Evolutionary conservation across 1,140 invertebrate genomes (phyloP), one percentile per base, ranked within the genome.

Genomic region (Diploscapter pachys): DNA sequence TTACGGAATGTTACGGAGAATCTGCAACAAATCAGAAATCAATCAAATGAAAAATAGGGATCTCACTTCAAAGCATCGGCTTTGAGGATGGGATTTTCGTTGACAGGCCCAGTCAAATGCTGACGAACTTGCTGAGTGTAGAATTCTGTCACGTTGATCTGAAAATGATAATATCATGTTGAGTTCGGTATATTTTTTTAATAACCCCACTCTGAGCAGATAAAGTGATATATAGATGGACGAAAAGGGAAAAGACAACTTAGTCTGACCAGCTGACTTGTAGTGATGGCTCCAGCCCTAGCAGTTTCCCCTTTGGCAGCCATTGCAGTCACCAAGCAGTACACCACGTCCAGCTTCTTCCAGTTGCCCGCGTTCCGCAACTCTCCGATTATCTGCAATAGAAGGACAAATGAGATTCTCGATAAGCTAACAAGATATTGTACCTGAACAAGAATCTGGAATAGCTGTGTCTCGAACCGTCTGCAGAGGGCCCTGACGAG

Each of bases 401-500:
- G 59, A 9, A 9, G 8, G 13, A 65, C n/a, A 5, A 50, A 6
- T 53, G 51, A 52, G 56, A 68, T 48, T 55, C 5, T 53, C 52
- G 66, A 0, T 31, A 31, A 68, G 2, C 48, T 68, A n/a, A 2
- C 48, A 52, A 6, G 2, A 59, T 11, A 31, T 31, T 31, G 1
- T 31, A 59, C 57, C 57, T 59, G 9, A 8, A 48, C 57, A 9
- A 68, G 66, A 9, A 68, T 50, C 5, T 5, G 54, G 8, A 66
- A 8, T 57, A 76, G 59, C 49, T 71, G 53, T 48, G 61, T 51
- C 61, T 71, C 69, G 50, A 72, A 76, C 2, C 70, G 5, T 13
- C 69, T 31, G 54, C 63, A 76, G 1, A 98, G 87, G 0, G 93
- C 92, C 85, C 93, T 92, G 1, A 98, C 94, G 66, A 99, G 88